Conservation (phyloP, 2,113 vertebrate species). For the Prionailurus viverrinus region DNA sequence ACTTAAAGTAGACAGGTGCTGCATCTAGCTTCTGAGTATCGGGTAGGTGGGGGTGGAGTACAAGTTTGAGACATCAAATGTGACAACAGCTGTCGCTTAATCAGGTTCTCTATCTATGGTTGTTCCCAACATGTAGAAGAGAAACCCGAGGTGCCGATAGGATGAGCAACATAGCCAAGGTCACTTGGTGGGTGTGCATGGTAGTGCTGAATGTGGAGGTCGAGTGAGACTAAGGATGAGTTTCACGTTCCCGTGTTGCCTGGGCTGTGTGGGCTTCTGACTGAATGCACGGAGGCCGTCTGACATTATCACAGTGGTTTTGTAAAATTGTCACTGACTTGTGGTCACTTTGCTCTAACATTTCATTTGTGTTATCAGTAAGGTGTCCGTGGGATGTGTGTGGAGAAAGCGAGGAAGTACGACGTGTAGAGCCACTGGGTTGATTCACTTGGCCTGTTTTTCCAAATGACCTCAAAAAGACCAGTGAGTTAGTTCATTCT, state of each 20-base stretch:
- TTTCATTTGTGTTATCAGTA: background rate
- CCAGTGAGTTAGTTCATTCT: background rate
- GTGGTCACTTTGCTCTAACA: background rate
- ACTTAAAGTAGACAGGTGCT: background rate
- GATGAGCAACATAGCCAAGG: background rate
- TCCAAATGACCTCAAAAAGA: background rate
- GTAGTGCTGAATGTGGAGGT: background rate
- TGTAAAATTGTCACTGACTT: background rate
- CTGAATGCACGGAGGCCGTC: background rate
- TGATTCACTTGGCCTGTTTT: slow-evolving; percentile 13
- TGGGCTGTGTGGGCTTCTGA: no score
- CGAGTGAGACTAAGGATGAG: background rate
- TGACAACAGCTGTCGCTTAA: background rate
- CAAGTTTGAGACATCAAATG: background rate
- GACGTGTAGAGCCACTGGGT: background rate
- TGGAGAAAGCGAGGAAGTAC: background rate
- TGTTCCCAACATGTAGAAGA: background rate
- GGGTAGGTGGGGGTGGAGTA: accelerated
- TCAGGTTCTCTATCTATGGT: background rate
- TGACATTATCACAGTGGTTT: background rate
- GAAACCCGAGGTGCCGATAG: background rate
- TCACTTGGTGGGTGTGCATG: background rate
- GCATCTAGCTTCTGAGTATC: background rate
- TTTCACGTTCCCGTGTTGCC: background rate
- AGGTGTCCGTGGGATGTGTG: background rate